Conservation (phyloP, 2,797 vertebrate species). For the Pangasius macronema region DNA sequence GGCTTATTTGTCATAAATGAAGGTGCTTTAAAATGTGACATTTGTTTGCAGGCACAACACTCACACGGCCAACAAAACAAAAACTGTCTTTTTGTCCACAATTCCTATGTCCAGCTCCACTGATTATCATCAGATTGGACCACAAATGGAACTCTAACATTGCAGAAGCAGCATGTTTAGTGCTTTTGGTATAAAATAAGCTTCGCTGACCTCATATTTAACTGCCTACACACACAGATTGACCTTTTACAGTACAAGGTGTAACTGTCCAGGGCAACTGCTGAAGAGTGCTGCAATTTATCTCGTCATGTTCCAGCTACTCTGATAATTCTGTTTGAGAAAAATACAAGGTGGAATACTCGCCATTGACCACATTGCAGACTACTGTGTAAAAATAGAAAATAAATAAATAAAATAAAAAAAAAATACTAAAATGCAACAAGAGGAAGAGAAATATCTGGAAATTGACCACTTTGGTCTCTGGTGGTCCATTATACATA, state of each 20-base stretch:
- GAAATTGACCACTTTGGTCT: background rate
- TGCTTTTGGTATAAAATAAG: background rate
- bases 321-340: background rate
- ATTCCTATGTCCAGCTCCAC: background rate
- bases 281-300: constrained; percentile 14
- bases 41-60: background rate
- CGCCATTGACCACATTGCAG: background rate
- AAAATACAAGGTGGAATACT: background rate
- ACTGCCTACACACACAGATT: background rate
- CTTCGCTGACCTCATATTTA: background rate
- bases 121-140: background rate
- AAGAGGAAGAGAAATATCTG: background rate
- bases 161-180: background rate
- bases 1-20: background rate
- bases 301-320: constrained; percentile 12
- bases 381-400: no score
- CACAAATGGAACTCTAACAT: background rate
- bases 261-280: constrained; percentile 12
- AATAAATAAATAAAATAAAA: background rate
- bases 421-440: no score
- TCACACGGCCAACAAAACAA: background rate
- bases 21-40: background rate
- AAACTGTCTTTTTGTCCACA: background rate
- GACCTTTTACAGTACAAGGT: constrained; percentile 54
- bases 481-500: background rate